Percentiles rank a stretch among this genome's conserved stretches.
Conservation (phyloP, 2,888 invertebrate genomes). For the Lepidocyrtinus sp. region DNA sequence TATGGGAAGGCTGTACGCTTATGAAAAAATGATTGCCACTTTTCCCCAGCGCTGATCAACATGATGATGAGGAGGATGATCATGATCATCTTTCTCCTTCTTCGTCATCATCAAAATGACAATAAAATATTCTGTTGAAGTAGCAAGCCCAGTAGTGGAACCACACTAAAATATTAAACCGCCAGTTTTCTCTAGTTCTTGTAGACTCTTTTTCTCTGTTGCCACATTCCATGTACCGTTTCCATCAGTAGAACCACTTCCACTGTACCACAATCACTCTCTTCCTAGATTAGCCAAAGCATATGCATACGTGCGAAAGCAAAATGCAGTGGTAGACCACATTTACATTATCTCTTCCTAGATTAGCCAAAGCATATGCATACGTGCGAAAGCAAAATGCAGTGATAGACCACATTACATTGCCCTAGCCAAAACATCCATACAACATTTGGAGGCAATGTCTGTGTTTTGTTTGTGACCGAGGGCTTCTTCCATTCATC, state of each 20-base stretch:
- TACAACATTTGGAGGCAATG: no score
- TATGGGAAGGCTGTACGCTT: neutral
- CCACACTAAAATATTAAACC: conserved; percentile 53
- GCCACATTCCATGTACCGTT: neutral
- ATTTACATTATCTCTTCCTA: neutral
- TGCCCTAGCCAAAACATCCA: neutral
- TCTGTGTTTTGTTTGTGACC: no score
- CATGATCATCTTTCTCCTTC: conserved; percentile 9
- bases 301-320: no score
- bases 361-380: conserved; percentile 7
- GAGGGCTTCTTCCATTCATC: neutral
- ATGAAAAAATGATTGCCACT: neutral
- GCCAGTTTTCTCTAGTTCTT: neutral
- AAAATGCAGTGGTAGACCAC: neutral
- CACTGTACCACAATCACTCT: conserved; percentile 5
- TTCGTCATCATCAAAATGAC: conserved; percentile 35
- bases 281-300: neutral
- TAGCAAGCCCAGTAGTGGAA: conserved; percentile 12
- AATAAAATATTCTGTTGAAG: conserved; percentile 57
- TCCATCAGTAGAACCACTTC: conserved; percentile 1
- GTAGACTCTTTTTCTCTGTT: neutral
- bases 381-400: conserved; percentile 4
- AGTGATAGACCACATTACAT: neutral
- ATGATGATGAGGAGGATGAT: neutral
- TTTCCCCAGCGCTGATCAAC: neutral